Percentiles rank a stretch among this genome's conserved stretches.
These are phyloP conservation scores for Molanna angustata DNA, from an alignment of 2,888 invertebrate genomes.

Conservation along the genomic window DNA sequence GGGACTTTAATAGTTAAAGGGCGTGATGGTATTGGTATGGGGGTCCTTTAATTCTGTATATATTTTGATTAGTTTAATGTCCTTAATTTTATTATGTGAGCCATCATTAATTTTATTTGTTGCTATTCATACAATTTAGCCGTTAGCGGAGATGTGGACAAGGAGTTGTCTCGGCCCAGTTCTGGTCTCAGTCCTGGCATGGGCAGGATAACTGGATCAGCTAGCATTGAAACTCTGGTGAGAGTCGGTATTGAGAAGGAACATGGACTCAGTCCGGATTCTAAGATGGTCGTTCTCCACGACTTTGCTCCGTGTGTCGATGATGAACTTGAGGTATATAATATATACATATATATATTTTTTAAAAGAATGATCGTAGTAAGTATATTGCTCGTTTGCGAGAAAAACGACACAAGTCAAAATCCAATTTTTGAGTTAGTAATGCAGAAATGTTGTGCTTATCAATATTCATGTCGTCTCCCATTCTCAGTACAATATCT, in stretches of 20 bases:
- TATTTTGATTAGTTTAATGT: not conserved
- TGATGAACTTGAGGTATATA: conserved; percentile 79
- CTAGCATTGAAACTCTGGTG: conserved; percentile 87
- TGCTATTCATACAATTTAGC: conserved; percentile 47
- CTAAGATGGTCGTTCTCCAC: conserved; percentile 92
- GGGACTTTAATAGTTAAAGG: no score
- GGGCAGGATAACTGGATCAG: conserved; percentile 92
- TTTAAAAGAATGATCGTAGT: conserved; percentile 8
- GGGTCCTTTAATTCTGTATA: no score
- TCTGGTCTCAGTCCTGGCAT: conserved; percentile 76
- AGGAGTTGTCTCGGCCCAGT: conserved; percentile 62
- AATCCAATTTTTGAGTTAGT: no score
- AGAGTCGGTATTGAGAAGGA: conserved; percentile 91
- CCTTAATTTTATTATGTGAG: not conserved
- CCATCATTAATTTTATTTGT: not conserved
- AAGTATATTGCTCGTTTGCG: no score
- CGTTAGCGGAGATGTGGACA: conserved; percentile 74
- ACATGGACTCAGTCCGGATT: conserved; percentile 87
- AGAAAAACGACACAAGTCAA: no score
- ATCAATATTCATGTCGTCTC: no score
- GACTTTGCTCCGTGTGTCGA: conserved; percentile 95
- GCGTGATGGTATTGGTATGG: no score
- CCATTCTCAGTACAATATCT: no score
- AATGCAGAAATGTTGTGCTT: no score
- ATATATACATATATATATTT: not conserved